phyloP scores from a whole-genome alignment of 2,797 vertebrate species.

The Acanthis flammea region DNA sequence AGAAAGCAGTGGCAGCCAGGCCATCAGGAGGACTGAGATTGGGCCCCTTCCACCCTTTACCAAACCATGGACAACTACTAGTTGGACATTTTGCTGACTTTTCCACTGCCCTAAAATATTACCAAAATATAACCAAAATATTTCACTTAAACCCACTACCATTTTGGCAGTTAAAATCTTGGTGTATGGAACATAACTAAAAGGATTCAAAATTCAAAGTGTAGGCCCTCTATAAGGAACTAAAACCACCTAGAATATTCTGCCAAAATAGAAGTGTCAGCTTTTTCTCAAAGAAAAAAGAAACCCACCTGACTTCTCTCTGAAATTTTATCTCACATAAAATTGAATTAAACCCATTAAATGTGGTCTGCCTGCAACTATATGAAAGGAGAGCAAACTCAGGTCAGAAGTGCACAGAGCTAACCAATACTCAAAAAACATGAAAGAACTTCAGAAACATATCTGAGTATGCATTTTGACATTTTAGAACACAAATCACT shows the following conservation, averaged over 20 bases:
- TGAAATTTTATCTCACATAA: background rate
- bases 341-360: background rate
- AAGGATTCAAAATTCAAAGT: background rate
- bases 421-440: background rate
- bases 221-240: background rate
- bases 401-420: background rate
- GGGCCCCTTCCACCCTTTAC: background rate
- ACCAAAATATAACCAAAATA: fast-evolving
- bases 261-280: background rate
- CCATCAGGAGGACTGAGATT: fast-evolving
- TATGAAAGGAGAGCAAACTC: background rate
- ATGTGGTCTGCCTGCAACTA: background rate
- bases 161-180: background rate
- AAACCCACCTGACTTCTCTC: background rate
- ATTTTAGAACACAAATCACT: background rate
- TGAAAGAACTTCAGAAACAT: background rate
- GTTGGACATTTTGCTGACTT: background rate
- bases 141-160: background rate
- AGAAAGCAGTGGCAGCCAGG: background rate
- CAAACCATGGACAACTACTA: background rate
- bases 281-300: background rate
- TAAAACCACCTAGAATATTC: background rate
- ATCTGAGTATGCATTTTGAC: background rate
- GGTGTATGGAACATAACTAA: fast-evolving
- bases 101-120: background rate